Conservation (phyloP, 2,113 vertebrate species). For the Limnothrissa miodon region DNA sequence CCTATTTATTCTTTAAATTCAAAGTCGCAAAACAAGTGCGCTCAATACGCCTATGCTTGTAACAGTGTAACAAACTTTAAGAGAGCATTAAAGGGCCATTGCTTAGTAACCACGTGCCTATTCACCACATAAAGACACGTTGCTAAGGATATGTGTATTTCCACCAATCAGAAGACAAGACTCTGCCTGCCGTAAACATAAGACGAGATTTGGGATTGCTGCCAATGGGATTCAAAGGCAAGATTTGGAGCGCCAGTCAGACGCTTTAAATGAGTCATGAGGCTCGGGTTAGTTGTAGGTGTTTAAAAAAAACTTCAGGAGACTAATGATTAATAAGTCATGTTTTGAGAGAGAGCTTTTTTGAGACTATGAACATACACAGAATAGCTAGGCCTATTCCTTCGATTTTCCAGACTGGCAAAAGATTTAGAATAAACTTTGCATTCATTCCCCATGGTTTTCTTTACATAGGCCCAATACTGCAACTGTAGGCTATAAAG, state of each 20-base stretch:
- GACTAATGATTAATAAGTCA: background rate
- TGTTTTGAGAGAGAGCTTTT: background rate
- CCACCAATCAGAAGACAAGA: constrained; percentile 46
- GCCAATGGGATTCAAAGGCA: background rate
- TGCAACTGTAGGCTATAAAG: no score
- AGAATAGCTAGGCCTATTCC: no score
- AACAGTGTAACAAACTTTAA: constrained; percentile 32
- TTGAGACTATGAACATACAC: no score
- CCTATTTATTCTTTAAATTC: background rate
- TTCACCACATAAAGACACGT: constrained; percentile 37
- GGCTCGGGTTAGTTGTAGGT: background rate
- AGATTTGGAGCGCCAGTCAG: constrained; percentile 7
- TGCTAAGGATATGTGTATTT: constrained; percentile 37
- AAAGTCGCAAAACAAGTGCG: constrained; percentile 15
- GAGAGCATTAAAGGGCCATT: constrained; percentile 41
- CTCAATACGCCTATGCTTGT: constrained; percentile 17
- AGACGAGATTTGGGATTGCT: constrained; percentile 22
- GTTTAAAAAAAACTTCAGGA: background rate
- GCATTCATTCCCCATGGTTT: no score
- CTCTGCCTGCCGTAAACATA: constrained; percentile 24
- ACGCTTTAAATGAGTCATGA: constrained; percentile 9
- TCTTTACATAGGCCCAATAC: no score
- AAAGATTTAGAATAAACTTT: no score
- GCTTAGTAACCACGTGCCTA: constrained; percentile 46
- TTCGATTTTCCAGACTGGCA: no score